Conservation (phyloP, 1,140 invertebrate species). For the Goniozus legneri region DNA sequence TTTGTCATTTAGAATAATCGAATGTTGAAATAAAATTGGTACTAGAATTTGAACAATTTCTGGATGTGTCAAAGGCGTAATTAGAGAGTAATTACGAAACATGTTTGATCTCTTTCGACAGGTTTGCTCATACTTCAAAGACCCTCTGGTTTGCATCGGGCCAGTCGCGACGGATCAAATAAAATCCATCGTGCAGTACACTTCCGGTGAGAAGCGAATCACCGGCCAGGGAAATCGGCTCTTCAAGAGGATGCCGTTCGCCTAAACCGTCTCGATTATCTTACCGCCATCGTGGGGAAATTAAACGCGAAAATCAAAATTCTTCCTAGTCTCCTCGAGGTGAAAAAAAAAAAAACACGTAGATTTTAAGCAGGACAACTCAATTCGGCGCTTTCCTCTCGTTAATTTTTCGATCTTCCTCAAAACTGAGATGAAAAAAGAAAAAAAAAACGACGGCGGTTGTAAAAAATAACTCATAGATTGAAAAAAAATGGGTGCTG, state of each 20-base stretch:
- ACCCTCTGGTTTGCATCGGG: conserved; percentile 83
- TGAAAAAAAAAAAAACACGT: conserved; percentile 11
- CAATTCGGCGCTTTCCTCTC: background rate
- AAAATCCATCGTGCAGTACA: conserved; percentile 68
- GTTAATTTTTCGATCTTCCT: background rate
- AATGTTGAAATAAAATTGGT: too few species aligned
- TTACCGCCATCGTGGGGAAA: conserved; percentile 5
- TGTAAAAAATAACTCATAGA: too few species aligned
- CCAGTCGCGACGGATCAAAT: conserved; percentile 76
- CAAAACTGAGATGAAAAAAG: background rate
- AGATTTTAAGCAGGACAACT: background rate
- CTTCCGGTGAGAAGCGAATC: conserved; percentile 74
- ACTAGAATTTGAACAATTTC: too few species aligned
- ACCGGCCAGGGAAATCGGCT: conserved; percentile 57
- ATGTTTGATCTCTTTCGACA: conserved; percentile 41
- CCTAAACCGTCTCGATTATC: conserved; percentile 28
- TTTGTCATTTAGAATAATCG: too few species aligned
- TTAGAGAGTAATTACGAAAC: too few species aligned
- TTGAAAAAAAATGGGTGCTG: too few species aligned
- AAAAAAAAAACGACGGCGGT: too few species aligned
- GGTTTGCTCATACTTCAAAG: conserved; percentile 88
- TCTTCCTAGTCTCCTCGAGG: background rate
- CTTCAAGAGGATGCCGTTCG: conserved; percentile 42
- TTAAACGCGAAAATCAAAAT: conserved; percentile 6
- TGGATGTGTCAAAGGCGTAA: too few species aligned